Base-by-base conservation (phyloP, 2,888 invertebrate genomes). In the Netelia virgata region DNA sequence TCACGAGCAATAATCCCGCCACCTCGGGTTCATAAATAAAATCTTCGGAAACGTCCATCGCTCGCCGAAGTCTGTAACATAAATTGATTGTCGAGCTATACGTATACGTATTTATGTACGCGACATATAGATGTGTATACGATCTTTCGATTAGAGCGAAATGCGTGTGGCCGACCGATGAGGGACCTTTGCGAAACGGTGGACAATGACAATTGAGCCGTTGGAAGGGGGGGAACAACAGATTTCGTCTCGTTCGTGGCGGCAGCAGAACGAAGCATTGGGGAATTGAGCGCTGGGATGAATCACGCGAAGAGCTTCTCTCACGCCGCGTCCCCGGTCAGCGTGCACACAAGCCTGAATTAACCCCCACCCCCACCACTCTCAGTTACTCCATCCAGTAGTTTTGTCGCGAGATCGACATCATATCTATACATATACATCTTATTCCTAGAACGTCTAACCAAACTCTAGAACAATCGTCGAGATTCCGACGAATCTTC, bases 241-340 rank as follows among this genome's bases (percentile, higher is more conserved):
- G 76, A 76, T 76, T 76, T 76, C 57, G 76, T 76, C 76, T 76
- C 66, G 76, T 76, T 75, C 53, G 57, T 16, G 18, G 57, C 57
- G 18, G 18, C 57, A 57, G 18, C 57, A 57, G 18, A 28, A n/a
- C 28, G 36, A 36, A 57, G 53, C 76, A 64, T 75, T 2, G 50
- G 64, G 59, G 79, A 83, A 69, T 75, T 59, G 79, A 80, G 73
- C 3, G 47, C 11, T 75, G 66, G 79, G 83, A 83, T 83, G 83
- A 83, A 83, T 83, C 83, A 83, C 79, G 72, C 83, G 57, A 20
- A 64, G 63, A 75, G 64, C 70, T 41, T 10, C 75, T 41, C 20
- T 23, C 43, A 9, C 53, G 36, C 3, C 10, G 28, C 20, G 10
- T 53, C 9, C 53, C 28, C 68, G 68, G 53, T 82, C 59, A 55